A percentile compares a stretch with the other conserved stretches of the same genome.
phyloP scores from a whole-genome alignment of 2,113 vertebrate species.

The Capreolus pygargus region DNA sequence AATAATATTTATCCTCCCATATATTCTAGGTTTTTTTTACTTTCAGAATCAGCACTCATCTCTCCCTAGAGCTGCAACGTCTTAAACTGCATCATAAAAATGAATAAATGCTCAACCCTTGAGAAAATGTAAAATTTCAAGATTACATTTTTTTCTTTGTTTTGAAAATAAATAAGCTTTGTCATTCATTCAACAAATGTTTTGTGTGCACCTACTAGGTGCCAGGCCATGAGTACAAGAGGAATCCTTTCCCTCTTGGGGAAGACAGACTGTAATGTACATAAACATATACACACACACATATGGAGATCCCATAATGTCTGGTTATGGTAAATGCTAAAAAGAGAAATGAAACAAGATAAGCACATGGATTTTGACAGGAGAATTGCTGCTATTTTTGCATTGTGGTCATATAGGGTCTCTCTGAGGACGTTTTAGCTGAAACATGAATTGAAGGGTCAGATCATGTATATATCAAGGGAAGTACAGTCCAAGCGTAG shows the following conservation, averaged over 20 bases:
- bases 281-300: background rate
- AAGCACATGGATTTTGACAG: background rate
- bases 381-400: background rate
- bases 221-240: background rate
- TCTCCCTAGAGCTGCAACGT: background rate
- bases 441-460: background rate
- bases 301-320: background rate
- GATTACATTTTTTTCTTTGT: background rate
- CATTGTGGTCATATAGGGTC: background rate
- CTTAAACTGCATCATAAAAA: background rate
- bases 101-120: background rate
- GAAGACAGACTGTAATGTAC: background rate
- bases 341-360: background rate
- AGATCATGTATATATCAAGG: background rate
- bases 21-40: background rate
- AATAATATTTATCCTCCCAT: background rate
- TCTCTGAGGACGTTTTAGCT: background rate
- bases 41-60: background rate
- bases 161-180: constrained; percentile 26
- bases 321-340: background rate
- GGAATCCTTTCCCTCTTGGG: background rate
- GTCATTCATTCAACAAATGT: background rate
- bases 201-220: background rate
- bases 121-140: background rate
- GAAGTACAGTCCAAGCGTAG: background rate